Conservation (phyloP, 2,888 invertebrate species). For the Spodoptera exigua region DNA sequence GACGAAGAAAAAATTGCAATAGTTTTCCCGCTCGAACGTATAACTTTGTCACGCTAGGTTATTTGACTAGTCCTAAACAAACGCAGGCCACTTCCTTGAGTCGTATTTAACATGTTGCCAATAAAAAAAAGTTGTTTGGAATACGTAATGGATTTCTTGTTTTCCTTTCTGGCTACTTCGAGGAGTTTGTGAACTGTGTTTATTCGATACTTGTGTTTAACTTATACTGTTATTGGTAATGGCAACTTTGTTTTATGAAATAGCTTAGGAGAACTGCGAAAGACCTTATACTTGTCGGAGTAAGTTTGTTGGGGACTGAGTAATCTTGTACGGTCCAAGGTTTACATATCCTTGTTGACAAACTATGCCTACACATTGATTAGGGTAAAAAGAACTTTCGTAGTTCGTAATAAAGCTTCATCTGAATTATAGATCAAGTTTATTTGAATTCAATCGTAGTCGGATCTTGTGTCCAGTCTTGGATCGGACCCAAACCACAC, state of each 20-base stretch:
- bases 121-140: slow-evolving; percentile 78
- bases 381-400: no score
- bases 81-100: slow-evolving; percentile 67
- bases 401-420: no score
- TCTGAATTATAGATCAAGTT: no score
- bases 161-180: slow-evolving; percentile 62
- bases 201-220: slow-evolving; percentile 50
- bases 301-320: slow-evolving; percentile 12
- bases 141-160: slow-evolving; percentile 74
- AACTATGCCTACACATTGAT: no score
- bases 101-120: slow-evolving; percentile 77
- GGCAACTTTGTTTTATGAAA: slow-evolving; percentile 34
- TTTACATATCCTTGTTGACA: background rate
- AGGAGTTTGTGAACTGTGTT: slow-evolving; percentile 40
- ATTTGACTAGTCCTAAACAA: slow-evolving; percentile 73
- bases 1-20: background rate
- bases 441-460: no score
- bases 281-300: slow-evolving; percentile 8
- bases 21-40: slow-evolving; percentile 14
- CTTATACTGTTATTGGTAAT: slow-evolving; percentile 31
- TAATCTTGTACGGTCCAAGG: slow-evolving; percentile 6
- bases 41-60: slow-evolving; percentile 55
- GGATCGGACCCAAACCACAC: no score
- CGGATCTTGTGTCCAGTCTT: no score
- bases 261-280: slow-evolving; percentile 4